Base-by-base conservation (phyloP, 2,888 invertebrate species). In the Phlogophora meticulosa region DNA sequence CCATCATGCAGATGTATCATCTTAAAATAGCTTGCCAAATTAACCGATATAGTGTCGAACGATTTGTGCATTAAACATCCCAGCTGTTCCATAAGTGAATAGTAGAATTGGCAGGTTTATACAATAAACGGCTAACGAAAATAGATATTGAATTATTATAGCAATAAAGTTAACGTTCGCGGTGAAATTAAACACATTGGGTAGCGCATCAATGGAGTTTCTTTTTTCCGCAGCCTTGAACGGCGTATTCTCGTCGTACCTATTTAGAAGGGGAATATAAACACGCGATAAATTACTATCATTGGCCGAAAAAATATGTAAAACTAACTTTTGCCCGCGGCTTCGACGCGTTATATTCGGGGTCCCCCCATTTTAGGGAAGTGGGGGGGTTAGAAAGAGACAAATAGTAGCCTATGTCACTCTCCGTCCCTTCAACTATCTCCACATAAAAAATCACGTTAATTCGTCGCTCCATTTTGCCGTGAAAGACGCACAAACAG, bases 171-270 rank as follows among this genome's bases (percentile, higher is more conserved):
- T 71, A 73, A 73, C 34, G 58, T 69, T 34, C 46, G 51, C 61
- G 42, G 64, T 70, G 53, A 76, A 81, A 80, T 80, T 73, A 76
- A 73, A 76, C 72, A 82, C 72, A 73, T 72, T 76, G 5, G 28
- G 5, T 28, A 73, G 55, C 56, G 65, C 64, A 78, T 76, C 69
- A 82, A 80, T 80, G 60, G 73, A 73, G 72, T 79, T 71, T 72
- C 65, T 40, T 64, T 81, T 79, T 63, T 53, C 46, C 73, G 53
- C 64, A 79, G 66, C 87, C 86, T 85, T 85, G 84, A 73, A 28
- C 52, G 61, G 60, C 38, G 55, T 57, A 57, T 49, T 70, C 74
- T 81, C 61, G 68, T 73, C 56, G 76, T 72, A 66, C 28, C 28
- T 28, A 28, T 28, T 83, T 72, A 73, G 65, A 57, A 72, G 73